phyloP scores from a whole-genome alignment of 1,140 invertebrate species.

The Formica selysi region DNA sequence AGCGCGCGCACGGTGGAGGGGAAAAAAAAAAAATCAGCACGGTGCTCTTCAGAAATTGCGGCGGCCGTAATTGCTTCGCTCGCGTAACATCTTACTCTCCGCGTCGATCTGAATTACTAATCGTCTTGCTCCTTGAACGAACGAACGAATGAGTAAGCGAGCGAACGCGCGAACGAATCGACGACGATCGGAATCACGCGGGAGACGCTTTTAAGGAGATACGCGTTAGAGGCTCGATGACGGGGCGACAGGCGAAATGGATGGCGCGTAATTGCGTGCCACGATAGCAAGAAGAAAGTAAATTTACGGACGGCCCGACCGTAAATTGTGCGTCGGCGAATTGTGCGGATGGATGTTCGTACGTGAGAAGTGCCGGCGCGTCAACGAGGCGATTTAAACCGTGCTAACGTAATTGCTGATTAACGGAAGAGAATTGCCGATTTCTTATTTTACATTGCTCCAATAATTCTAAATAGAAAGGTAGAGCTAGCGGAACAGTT shows the following conservation, averaged over 20 bases:
- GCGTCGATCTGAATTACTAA: slow-evolving; percentile 76
- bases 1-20: slow-evolving; percentile 7
- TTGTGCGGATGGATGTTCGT: slow-evolving; percentile 30
- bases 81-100: slow-evolving; percentile 75
- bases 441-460: slow-evolving; percentile 35
- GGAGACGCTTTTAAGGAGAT: slow-evolving; percentile 58
- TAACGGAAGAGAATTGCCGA: slow-evolving; percentile 21
- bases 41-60: slow-evolving; percentile 56
- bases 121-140: slow-evolving; percentile 45
- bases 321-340: slow-evolving; percentile 58
- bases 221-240: slow-evolving; percentile 61
- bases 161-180: slow-evolving; percentile 16
- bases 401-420: slow-evolving; percentile 41
- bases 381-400: slow-evolving; percentile 48
- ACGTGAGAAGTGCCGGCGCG: slow-evolving; percentile 24
- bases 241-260: slow-evolving; percentile 58
- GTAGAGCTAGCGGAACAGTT: neutral
- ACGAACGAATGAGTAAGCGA: slow-evolving; percentile 32
- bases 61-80: slow-evolving; percentile 67
- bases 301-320: slow-evolving; percentile 54
- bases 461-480: slow-evolving; percentile 18
- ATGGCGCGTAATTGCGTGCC: slow-evolving; percentile 62
- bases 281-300: slow-evolving; percentile 60
- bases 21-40: slow-evolving; percentile 62
- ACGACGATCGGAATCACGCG: slow-evolving; percentile 46